These are phyloP conservation scores for Belgica antarctica DNA, from an alignment of 2,888 invertebrate genomes.

Conservation along the genomic window DNA sequence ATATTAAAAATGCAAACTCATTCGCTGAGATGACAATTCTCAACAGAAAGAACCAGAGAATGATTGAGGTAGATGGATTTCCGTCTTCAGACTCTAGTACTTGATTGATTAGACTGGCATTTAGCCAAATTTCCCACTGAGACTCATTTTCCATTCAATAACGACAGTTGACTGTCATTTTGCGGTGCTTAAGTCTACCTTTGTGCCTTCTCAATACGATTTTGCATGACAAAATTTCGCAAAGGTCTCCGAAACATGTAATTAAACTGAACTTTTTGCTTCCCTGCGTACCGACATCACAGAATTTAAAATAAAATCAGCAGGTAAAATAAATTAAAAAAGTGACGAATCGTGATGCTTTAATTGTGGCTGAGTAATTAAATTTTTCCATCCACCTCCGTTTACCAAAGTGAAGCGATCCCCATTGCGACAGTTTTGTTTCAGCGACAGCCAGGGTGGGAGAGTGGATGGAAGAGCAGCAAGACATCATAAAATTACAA, in stretches of 20 bases:
- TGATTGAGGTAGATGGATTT: too few species aligned
- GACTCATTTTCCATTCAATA: neutral
- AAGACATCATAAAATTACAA: conserved; percentile 33
- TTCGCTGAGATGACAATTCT: too few species aligned
- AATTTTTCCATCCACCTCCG: conserved; percentile 4
- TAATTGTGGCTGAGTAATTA: conserved; percentile 38
- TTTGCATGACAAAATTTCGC: conserved; percentile 36
- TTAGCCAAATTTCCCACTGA: neutral
- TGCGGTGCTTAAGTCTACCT: neutral
- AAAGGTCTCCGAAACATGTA: conserved; percentile 28
- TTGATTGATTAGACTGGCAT: too few species aligned
- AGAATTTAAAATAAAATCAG: neutral
- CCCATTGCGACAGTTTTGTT: conserved; percentile 4
- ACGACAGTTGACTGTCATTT: neutral
- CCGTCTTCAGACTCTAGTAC: too few species aligned
- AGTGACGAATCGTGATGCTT: conserved; percentile 41
- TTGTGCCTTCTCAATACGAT: neutral
- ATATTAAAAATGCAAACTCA: too few species aligned
- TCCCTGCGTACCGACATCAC: neutral
- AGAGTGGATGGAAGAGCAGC: neutral
- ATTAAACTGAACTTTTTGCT: conserved; percentile 30
- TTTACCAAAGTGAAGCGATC: conserved; percentile 20
- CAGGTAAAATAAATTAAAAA: conserved; percentile 19
- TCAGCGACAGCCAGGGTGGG: neutral
- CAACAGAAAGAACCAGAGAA: too few species aligned